These are phyloP conservation scores for Cercopithecus mona DNA, from an alignment of 2,113 vertebrate species.

Conservation along the genomic window DNA sequence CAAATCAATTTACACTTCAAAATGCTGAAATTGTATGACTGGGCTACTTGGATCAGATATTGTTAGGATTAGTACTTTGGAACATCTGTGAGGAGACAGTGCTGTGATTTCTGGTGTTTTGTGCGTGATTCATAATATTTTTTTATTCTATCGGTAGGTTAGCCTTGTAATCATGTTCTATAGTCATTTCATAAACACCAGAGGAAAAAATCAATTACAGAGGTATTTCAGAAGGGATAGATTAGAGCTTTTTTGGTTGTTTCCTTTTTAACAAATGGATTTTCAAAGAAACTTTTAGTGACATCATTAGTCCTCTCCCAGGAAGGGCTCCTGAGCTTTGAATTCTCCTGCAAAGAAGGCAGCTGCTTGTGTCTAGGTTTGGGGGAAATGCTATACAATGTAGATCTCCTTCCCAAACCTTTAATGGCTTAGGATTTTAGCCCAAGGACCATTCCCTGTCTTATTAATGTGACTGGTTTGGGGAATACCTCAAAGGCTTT, in stretches of 20 bases:
- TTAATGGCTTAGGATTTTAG: background rate
- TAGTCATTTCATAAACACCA: conserved; percentile 40
- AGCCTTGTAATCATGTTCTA: conserved; percentile 43
- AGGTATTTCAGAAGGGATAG: conserved; percentile 67
- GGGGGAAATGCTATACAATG: background rate
- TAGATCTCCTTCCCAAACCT: background rate
- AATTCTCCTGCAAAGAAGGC: background rate
- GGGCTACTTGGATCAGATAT: conserved; percentile 66
- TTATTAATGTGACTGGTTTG: conserved; percentile 16
- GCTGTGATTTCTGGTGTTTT: conserved; percentile 25
- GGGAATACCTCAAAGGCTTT: background rate
- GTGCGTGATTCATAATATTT: background rate
- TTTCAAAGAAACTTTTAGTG: conserved; percentile 64
- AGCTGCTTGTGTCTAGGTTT: conserved; percentile 25
- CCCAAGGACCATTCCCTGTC: conserved; percentile 5
- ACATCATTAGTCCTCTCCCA: conserved; percentile 47
- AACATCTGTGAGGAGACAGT: conserved; percentile 50
- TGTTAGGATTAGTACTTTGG: conserved; percentile 70
- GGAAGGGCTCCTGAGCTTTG: background rate
- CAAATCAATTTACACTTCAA: conserved; percentile 80
- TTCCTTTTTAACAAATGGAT: conserved; percentile 68
- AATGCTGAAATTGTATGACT: conserved; percentile 57
- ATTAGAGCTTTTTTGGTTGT: conserved; percentile 62
- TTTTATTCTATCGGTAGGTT: conserved; percentile 26
- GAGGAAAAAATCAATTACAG: conserved; percentile 67